Base-by-base conservation (phyloP, 2,888 invertebrate species). In the Drosophila neonasuta region DNA sequence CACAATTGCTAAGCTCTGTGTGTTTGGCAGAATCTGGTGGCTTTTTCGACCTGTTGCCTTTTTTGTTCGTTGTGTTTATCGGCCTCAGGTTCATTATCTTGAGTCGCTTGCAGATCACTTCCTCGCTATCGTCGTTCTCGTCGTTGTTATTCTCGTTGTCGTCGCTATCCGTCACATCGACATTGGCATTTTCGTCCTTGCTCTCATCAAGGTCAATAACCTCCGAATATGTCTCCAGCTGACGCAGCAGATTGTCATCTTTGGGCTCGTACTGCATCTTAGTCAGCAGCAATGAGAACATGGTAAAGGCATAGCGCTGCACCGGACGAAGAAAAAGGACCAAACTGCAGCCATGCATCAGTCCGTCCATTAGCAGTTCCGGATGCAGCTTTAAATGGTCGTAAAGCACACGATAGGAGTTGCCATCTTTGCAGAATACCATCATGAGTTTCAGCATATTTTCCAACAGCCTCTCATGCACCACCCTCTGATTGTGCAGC, bases 341-440 rank as follows among this genome's bases (percentile, higher is more conserved):
- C 1, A 2, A 24, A 1, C 70, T 68, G 5, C 89, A 54, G 1
- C 87, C 87, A 6, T 75, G 62, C 4, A 78, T 32, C 9, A 89
- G 71, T 10, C 88, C 51, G 15, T 83, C 76, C 4, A 87, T 55
- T 0, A 88, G 57, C 34, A 82, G 36, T 2, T 64, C 48, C 0
- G 84, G 75, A 8, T 67, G 59, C 8, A 44, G 42, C 0, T 30
- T 49, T n/a, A 89, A 66, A 29, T 71, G 72, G 9, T 81, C 80
- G 34, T 78, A 82, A n/a, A 90, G 61, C 15, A 73, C 80, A 0
- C 74, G 73, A 54, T 81, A 82, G 3, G 88, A 71, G 34, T 68
- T 80, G 1, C 58, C 17, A 49, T 89, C 89, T 58, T 86, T 88
- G 20, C 84, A 86, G n/a, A 90, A 64, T 3, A 87, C 80, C 69